Base-by-base conservation (phyloP, 2,888 invertebrate genomes). In the Dicyrtomina minuta region DNA sequence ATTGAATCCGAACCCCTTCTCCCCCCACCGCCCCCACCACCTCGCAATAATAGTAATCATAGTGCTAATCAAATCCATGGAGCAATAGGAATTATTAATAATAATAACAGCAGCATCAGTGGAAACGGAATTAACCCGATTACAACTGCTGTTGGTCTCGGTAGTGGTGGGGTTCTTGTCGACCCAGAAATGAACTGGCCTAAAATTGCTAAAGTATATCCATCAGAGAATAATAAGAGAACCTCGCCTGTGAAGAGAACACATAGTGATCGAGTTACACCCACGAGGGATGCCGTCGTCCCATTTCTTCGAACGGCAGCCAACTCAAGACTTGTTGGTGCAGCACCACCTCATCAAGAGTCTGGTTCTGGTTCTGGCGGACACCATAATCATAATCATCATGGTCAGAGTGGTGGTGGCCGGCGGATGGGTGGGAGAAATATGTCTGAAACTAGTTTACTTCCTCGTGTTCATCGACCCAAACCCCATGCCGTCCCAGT, bases 221-320 rank as follows among this genome's bases (percentile, higher is more conserved):
- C 77, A 1, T 74, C 75, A 8, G 77, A 77, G 51, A 20, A 46
- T 46, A 15, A 20, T 46, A n/a, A n/a, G n/a, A 70, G 75, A 44
- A 77, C 74, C 17, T 76, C 77, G 8, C 77, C 76, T 15, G 76
- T 77, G n/a, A 77, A 77, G 61, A 58, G 77, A 41, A 76, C 76
- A 2, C 77, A 77, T 46, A 75, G 75, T 69, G 77, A 77, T 66
- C 66, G 77, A 26, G 75, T 77, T 17, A 72, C 75, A 5, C 76
- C 77, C 13, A 74, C 76, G 12, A 72, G 75, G 70, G 77, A 77
- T 10, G 75, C 71, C 61, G 61, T 46, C 15, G n/a, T n/a, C n/a
- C n/a, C n/a, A n/a, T n/a, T n/a, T n/a, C 10, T 10, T 22, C 26
- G 41, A 64, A 44, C 12, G 15, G n/a, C 4, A 20, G n/a, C 12